phyloP scores from a whole-genome alignment of 2,797 vertebrate species.

The Rhincodon typus region DNA sequence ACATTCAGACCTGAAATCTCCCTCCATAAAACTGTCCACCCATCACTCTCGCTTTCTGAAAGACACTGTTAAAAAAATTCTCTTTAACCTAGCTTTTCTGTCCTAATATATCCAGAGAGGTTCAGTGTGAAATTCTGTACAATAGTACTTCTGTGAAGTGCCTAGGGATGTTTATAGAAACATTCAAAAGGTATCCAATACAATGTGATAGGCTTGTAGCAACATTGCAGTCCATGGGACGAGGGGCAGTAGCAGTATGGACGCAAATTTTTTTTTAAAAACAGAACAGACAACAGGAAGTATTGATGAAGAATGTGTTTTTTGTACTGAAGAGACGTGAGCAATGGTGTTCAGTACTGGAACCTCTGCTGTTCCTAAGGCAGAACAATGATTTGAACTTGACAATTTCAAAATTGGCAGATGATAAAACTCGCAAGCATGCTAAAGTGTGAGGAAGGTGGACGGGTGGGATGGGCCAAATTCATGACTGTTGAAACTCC shows the following conservation, averaged over 20 bases:
- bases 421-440: too few relatives aligned
- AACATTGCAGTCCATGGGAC: not conserved
- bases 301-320: not conserved
- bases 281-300: not conserved
- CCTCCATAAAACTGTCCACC: not conserved
- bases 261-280: not conserved
- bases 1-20: not conserved
- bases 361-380: not conserved
- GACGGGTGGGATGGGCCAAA: not conserved
- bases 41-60: not conserved
- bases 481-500: not conserved
- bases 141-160: not conserved
- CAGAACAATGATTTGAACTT: not conserved
- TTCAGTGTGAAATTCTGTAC: not conserved
- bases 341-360: not conserved
- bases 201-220: not conserved
- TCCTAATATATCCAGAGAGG: not conserved
- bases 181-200: not conserved
- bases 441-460: not conserved
- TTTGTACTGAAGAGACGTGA: not conserved
- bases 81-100: not conserved
- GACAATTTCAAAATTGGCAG: not conserved
- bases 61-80: not conserved
- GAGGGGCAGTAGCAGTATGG: not conserved
- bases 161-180: not conserved